These are phyloP conservation scores for Cinclus mexicanus DNA, from an alignment of 2,113 vertebrate species.

Conservation along the genomic window DNA sequence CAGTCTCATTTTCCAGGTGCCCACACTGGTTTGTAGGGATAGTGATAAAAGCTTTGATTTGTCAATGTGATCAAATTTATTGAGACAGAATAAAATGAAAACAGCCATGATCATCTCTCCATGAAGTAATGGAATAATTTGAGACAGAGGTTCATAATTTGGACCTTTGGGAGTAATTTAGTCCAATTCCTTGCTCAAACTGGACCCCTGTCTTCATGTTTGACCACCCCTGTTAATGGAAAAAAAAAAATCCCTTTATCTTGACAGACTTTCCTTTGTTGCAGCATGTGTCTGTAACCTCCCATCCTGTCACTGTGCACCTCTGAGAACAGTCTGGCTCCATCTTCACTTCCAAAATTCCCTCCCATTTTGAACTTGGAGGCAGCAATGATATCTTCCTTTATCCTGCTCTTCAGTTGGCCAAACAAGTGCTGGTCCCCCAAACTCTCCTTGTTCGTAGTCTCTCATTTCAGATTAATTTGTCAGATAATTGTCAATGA, in stretches of 20 bases:
- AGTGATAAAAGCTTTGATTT: constrained; percentile 1
- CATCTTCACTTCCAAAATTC: not conserved
- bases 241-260: not conserved
- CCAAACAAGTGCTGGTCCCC: not conserved
- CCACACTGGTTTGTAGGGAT: not conserved
- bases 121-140: not conserved
- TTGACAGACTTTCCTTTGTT: not conserved
- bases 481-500: not conserved
- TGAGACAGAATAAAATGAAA: not conserved
- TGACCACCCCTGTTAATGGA: not conserved
- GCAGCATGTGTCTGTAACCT: not conserved
- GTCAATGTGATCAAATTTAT: not conserved
- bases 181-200: not conserved
- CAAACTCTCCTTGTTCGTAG: not conserved
- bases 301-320: not conserved
- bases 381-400: not conserved
- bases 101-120: not conserved
- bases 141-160: not conserved
- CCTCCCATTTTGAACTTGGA: not conserved
- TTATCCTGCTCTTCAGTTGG: not conserved
- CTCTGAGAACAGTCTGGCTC: not conserved
- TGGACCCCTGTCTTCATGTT: not conserved
- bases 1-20: not conserved
- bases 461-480: not conserved
- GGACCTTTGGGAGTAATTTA: not conserved